phyloP scores from a whole-genome alignment of 53 echinoderm and acorn worm genomes.

The Crossaster papposus region DNA sequence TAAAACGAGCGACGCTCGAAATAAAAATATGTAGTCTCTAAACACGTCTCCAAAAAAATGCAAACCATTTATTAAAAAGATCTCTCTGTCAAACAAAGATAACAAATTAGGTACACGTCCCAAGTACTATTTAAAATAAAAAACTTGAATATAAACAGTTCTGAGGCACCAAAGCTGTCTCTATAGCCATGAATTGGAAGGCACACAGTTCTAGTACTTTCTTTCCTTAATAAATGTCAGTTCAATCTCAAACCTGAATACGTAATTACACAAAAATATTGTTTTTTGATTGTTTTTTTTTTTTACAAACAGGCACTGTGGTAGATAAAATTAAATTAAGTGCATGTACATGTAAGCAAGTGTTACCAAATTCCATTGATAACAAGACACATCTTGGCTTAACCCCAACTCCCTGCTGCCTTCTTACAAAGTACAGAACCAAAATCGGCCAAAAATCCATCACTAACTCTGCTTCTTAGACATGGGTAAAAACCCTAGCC shows the following conservation, averaged over 20 bases:
- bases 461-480: too few relatives aligned
- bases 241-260: background rate
- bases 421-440: too few relatives aligned
- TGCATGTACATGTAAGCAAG: too few relatives aligned
- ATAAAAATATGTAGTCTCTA: background rate
- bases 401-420: too few relatives aligned
- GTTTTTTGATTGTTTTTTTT: constrained; percentile 29
- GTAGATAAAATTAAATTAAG: background rate
- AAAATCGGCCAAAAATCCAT: too few relatives aligned
- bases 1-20: background rate
- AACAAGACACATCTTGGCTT: too few relatives aligned
- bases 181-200: constrained; percentile 9
- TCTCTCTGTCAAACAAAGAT: background rate
- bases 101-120: background rate
- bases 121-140: background rate
- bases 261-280: constrained; percentile 24
- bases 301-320: constrained; percentile 34
- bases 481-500: too few relatives aligned
- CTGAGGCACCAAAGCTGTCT: constrained; percentile 39
- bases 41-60: background rate
- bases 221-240: background rate
- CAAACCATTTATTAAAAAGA: too few relatives aligned
- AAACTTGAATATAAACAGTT: constrained; percentile 26
- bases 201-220: constrained; percentile 47
- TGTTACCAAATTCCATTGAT: too few relatives aligned